Evolutionary conservation across 2,888 invertebrate genomes (phyloP), one percentile per base, ranked within the genome.

Genomic region (Glyphotaelius pellucidus): DNA sequence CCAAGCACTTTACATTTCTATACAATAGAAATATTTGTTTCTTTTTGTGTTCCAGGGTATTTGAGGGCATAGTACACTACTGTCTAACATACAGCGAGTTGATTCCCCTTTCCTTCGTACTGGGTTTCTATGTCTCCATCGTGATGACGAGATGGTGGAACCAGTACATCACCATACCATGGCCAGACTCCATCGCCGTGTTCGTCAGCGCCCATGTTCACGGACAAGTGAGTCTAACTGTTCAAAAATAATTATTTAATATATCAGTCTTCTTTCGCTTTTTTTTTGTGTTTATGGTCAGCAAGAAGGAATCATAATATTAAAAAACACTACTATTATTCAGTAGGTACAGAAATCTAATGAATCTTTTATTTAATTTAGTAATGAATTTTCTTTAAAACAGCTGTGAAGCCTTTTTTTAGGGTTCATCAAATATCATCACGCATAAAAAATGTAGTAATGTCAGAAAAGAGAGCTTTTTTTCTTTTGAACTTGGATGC

Each of bases 71-170:
- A 90, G 98, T 98, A 5, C 97, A 97, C 93, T 99, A 99, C 95
- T 99, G 99, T 95, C 97, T 97, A 94, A 97, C 97, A 94, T 98
- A 98, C 95, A 98, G 98, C 94, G 98, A 98, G 95, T 97, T 98
- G 94, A 99, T 99, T 94, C 99, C 99, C 25, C 95, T 99, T 93
- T 98, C 99, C 9, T 99, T 99, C 95, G 98, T 99, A 92, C 96
- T 99, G 94, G 99, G 99, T 94, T 99, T 99, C 96, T 99, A 99
- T 95, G 99, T 99, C 90, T 97, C 98, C 12, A 97, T 99, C 94
- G 98, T 99, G 89, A 98, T 99, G 97, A 98, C 98, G 92, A 97
- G 99, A 94, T 99, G 99, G 99, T 98, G 98, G 98, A 97, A 96
- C 94, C 98, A 98, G 95, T 98, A 98, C 94, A 97, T 97, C 79